A percentile compares a stretch with the other conserved stretches of the same genome.
These are phyloP conservation scores for Spatulosminthurus flaviceps DNA, from an alignment of 2,888 invertebrate genomes.

Conservation along the genomic window DNA sequence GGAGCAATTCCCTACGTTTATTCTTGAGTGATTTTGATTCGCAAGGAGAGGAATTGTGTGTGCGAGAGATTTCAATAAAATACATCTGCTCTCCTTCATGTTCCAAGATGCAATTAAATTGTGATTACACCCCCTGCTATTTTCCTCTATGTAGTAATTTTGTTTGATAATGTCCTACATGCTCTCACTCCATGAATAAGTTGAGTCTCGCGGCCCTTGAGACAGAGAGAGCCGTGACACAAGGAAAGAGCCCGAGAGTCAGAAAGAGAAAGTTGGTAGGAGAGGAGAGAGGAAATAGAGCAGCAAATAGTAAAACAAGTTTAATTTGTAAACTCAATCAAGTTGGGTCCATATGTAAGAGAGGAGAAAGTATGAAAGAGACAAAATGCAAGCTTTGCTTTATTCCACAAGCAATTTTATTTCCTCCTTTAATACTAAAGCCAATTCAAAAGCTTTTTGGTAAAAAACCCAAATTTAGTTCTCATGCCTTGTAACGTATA, in stretches of 20 bases:
- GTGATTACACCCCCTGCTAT: constrained; percentile 26
- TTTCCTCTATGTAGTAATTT: no score
- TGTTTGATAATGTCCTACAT: no score
- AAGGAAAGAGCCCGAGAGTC: no score
- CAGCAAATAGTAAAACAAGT: background rate
- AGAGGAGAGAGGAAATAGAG: background rate
- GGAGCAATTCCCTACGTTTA: background rate
- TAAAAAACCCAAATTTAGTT: no score
- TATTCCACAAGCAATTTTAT: background rate
- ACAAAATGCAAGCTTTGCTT: background rate
- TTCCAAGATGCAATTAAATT: constrained; percentile 43
- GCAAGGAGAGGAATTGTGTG: background rate
- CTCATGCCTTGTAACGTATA: no score
- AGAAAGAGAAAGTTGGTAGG: background rate
- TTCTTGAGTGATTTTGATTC: constrained; percentile 12
- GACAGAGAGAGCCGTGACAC: no score
- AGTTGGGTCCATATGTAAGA: background rate
- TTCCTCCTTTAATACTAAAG: background rate
- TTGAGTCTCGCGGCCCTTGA: no score
- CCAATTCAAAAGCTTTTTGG: no score
- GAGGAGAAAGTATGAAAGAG: background rate
- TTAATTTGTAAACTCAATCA: constrained; percentile 1
- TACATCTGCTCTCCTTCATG: constrained; percentile 40
- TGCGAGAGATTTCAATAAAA: constrained; percentile 41
- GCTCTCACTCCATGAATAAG: no score